phyloP scores from a whole-genome alignment of 1,140 invertebrate genomes.

The Coenobita brevimanus region DNA sequence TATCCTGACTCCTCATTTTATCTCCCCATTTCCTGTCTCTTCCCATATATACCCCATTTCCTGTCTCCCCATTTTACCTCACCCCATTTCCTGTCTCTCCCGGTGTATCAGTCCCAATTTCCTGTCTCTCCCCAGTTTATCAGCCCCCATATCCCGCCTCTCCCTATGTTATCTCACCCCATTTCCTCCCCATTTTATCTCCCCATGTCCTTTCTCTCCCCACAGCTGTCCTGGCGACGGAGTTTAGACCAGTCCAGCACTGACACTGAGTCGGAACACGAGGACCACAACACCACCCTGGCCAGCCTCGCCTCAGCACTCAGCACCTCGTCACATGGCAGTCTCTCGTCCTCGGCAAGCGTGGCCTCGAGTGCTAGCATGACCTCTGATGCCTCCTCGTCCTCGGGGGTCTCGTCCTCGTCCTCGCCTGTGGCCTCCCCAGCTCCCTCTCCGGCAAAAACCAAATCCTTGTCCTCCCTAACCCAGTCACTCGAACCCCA shows the following conservation, averaged over 20 bases:
- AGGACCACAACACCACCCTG: slow-evolving; percentile 49
- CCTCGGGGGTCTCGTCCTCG: slow-evolving; percentile 3
- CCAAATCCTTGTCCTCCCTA: too few species aligned
- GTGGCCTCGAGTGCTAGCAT: neutral
- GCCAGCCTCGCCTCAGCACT: slow-evolving; percentile 30
- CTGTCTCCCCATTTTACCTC: too few species aligned
- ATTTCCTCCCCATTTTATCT: neutral
- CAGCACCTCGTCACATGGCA: slow-evolving; percentile 32
- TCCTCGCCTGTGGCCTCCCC: neutral
- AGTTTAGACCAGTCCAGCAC: slow-evolving; percentile 62
- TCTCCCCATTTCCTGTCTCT: neutral
- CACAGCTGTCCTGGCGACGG: slow-evolving; percentile 46
- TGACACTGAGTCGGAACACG: slow-evolving; percentile 59
- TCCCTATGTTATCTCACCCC: neutral
- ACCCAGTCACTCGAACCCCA: too few species aligned
- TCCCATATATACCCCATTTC: neutral
- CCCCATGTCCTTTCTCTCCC: neutral
- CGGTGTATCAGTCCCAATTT: too few species aligned
- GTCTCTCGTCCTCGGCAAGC: neutral
- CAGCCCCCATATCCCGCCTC: too few species aligned
- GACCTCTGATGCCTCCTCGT: neutral
- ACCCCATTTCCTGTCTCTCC: neutral
- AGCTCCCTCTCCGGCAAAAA: neutral
- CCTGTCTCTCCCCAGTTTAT: too few species aligned
- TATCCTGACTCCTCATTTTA: neutral